Evolutionary conservation across 92 coral and sea anemone species (phyloP), one percentile per base, ranked within the genome.

Genomic region (Palythoa caribaeorum): DNA sequence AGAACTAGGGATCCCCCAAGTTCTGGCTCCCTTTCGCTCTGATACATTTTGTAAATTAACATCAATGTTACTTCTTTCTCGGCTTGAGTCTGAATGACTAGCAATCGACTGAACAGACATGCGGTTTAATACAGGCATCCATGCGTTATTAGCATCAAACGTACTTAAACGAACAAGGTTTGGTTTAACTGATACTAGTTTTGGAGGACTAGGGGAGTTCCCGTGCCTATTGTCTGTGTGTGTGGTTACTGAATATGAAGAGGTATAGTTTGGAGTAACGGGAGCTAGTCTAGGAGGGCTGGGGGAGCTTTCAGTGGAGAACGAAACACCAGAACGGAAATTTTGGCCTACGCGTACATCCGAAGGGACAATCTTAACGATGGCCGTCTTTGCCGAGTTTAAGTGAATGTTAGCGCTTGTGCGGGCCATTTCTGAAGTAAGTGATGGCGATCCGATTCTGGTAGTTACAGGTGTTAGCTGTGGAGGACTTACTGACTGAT

Each of bases 51-150:
- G 75, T 13, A 51, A 5, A 47, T 48, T 59, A 15, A 20, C 71
- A 51, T 38, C 73, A 20, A 12, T 52, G 73, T 20, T 13, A 14
- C 35, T 81, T 1, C 39, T 28, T 19, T 47, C 57, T 20, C 14
- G 63, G 50, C 57, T 28, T 15, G 63, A 44, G 50, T 66, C 11
- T 47, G 75, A 50, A 81, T 47, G 44, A 35, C 15, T 47, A 12
- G 44, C 76, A 65, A 12, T 68, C 13, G 86, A 13, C 55, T 51
- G 47, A 2, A 68, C 75, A 38, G 86, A 71, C 10, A 66, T 55
- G n/a, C 40, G 86, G 74, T 81, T 66, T 63, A 81, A 13, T 13
- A 81, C 75, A 19, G 86, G 86, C 86, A 81, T 81, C 75, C 86
- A 81, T 68, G 60, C 38, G n/a, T 52, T 47, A 66, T 20, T 44